Evolutionary conservation across 2,797 vertebrate species (phyloP).

Genomic region (Macroramphosus scolopax): DNA sequence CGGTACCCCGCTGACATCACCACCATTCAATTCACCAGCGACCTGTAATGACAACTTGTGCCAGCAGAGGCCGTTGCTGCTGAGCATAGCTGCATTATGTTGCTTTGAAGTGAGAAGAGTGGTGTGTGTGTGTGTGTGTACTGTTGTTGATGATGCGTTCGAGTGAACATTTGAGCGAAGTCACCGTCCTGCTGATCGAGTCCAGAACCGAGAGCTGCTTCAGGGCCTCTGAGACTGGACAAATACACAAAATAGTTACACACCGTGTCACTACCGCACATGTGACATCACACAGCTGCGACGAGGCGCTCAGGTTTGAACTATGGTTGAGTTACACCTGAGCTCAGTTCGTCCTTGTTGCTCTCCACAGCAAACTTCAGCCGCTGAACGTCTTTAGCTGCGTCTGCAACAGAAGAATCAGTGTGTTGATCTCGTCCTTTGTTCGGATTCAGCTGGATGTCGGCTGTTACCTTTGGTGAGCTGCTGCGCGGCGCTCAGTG

Average conservation of each 20-base stretch:
- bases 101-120: constrained; percentile 10
- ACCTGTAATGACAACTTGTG: too few relatives aligned
- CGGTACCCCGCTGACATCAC: too few relatives aligned
- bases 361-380: constrained; percentile 50
- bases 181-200: constrained; percentile 29
- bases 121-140: constrained; percentile 20
- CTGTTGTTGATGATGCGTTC: constrained; percentile 55
- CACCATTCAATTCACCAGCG: too few relatives aligned
- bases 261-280: not conserved
- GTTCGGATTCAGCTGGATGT: too few relatives aligned
- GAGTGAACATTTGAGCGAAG: constrained; percentile 49
- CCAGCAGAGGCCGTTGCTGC: too few relatives aligned
- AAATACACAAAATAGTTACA: constrained; percentile 6
- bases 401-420: constrained; percentile 22
- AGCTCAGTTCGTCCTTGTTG: constrained; percentile 52
- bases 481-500: not conserved
- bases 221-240: constrained; percentile 42
- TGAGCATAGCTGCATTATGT: too few relatives aligned
- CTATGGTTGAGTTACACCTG: constrained; percentile 33
- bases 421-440: too few relatives aligned
- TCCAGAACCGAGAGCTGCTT: constrained; percentile 54
- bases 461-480: constrained; percentile 42
- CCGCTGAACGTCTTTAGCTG: constrained; percentile 33
- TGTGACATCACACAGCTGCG: too few relatives aligned
- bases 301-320: not conserved